Evolutionary conservation across 2,113 vertebrate species (phyloP).

Genomic region (Abramis brama): DNA sequence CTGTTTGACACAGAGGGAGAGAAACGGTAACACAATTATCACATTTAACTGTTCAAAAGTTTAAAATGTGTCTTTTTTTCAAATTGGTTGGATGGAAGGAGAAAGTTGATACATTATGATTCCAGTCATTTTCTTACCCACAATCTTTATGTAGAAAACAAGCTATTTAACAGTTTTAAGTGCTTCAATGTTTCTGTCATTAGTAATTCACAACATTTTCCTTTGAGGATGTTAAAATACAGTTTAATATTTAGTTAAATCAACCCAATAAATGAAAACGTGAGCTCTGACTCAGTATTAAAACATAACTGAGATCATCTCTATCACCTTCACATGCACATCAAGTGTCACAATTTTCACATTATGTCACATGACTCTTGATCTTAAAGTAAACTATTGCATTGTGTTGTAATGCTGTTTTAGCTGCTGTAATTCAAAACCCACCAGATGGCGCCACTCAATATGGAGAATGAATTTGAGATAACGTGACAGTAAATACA

Average conservation of each 20-base stretch:
- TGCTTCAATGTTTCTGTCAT: too few relatives aligned
- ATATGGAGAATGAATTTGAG: rapidly evolving
- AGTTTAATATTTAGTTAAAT: neutral
- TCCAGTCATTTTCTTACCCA: too few relatives aligned
- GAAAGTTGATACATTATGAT: too few relatives aligned
- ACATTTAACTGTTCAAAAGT: too few relatives aligned
- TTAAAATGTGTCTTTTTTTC: too few relatives aligned
- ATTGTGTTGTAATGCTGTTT: neutral
- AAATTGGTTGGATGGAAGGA: too few relatives aligned
- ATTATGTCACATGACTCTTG: neutral
- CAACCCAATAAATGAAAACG: neutral
- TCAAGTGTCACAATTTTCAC: neutral
- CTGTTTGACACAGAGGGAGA: too few relatives aligned
- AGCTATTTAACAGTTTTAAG: too few relatives aligned
- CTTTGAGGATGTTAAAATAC: neutral
- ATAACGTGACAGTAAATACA: too few relatives aligned
- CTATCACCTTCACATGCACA: neutral
- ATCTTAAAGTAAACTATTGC: too few relatives aligned
- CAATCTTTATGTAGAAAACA: too few relatives aligned
- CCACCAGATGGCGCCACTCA: neutral
- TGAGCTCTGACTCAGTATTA: neutral
- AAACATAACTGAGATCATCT: neutral
- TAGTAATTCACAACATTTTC: neutral
- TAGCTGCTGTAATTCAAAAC: neutral
- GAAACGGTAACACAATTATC: too few relatives aligned